Evolutionary conservation across 1,140 invertebrate species (phyloP).

Genomic region (Drosophila sp.): DNA sequence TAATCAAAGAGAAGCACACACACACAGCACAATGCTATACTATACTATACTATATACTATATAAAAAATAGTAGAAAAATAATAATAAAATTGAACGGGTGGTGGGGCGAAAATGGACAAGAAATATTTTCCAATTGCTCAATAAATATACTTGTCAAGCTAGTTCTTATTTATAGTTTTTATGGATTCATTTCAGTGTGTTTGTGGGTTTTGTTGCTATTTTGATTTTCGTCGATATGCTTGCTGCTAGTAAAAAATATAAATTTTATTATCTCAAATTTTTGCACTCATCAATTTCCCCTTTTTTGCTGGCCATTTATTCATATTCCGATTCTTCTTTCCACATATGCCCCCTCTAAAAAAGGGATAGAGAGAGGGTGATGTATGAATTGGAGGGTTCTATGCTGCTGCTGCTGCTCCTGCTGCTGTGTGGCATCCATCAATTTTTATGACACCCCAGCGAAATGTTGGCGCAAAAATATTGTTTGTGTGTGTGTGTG

Average conservation of each 20-base stretch:
- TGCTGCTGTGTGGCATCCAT: slow-evolving; percentile 50
- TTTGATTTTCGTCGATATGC: slow-evolving; percentile 20
- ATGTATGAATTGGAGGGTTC: background rate
- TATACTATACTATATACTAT: background rate
- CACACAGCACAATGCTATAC: background rate
- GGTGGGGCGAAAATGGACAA: background rate
- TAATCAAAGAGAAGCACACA: slow-evolving; percentile 9
- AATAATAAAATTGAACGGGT: slow-evolving; percentile 7
- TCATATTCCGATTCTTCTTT: background rate
- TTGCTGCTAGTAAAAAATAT: slow-evolving; percentile 50
- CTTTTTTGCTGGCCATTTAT: slow-evolving; percentile 21
- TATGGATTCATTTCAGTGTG: slow-evolving; percentile 3
- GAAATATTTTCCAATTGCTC: slow-evolving; percentile 61
- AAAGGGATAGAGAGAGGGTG: background rate
- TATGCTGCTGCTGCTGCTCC: too few species aligned
- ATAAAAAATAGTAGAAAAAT: background rate
- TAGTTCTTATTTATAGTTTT: slow-evolving; percentile 37
- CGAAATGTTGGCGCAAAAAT: slow-evolving; percentile 48
- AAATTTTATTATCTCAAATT: slow-evolving; percentile 74
- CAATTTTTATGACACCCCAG: slow-evolving; percentile 76
- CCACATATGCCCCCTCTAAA: background rate
- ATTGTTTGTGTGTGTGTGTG: slow-evolving; percentile 11
- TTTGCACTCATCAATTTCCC: slow-evolving; percentile 65
- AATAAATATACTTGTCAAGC: slow-evolving; percentile 75
- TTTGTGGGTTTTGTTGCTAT: slow-evolving; percentile 1